Base-by-base conservation (phyloP, 2,888 invertebrate genomes). In the Neelides folsomi region DNA sequence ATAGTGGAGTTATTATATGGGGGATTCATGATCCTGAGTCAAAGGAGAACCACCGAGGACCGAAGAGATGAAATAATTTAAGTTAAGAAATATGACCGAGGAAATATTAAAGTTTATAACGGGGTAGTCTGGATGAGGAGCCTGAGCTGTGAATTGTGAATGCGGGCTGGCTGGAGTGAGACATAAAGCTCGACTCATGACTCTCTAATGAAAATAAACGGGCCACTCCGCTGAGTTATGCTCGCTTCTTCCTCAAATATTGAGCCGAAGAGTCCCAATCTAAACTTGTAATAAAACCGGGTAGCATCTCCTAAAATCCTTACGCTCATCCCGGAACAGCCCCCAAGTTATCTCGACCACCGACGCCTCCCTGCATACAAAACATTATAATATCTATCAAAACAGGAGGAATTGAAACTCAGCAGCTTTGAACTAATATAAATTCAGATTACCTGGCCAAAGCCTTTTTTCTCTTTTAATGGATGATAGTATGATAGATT, bases 51-150 rank as follows among this genome's bases (percentile, higher is more conserved):
- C 41, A 48, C 49, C 48, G 48, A 40, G 48, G 44, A 43, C 45
- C 47, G 46, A 56, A 51, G 48, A 53, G 52, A 55, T 55, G 51
- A 52, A 53, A 53, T 52, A 55, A 55, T 55, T 55, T 55, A 53
- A 55, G 53, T 51, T 55, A 48, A 58, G 47, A 57, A 53, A 53
- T 55, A 52, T 55, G 58, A 55, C 50, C 48, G 50, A 49, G 49
- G 51, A 53, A 57, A 55, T 58, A 58, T 58, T 55, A 58, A 55
- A 55, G 50, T 58, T 58, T 58, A 52, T 55, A 53, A 50, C 51
- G 52, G 47, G 48, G 20, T 37, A 44, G 10, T 37, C 27, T 47
- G 37, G 48, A 15, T 15, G 12, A 42, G 15, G 19, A 16, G 19
- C 15, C 15, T 12, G 12, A 19, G 43, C 12, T 42, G 12, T 27